phyloP scores from a whole-genome alignment of 2,113 vertebrate species.

The Microcebus lehilahytsara region DNA sequence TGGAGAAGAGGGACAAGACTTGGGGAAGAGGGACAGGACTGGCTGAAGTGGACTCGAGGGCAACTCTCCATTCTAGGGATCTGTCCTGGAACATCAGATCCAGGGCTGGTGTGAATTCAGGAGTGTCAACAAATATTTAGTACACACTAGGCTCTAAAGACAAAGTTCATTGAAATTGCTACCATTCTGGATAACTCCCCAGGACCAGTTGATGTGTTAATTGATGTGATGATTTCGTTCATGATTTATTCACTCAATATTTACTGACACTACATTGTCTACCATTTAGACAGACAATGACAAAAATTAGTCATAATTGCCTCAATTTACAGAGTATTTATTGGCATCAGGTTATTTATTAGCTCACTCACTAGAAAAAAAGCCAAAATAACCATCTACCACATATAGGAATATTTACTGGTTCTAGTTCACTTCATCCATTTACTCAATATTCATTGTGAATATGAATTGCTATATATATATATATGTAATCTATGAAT shows the following conservation, averaged over 20 bases:
- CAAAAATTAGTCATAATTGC: not conserved
- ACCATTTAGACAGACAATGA: not conserved
- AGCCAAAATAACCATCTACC: not conserved
- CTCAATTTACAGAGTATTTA: not conserved
- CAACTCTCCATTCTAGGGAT: not conserved
- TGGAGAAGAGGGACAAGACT: not conserved
- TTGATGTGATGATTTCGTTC: not conserved
- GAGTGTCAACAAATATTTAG: not conserved
- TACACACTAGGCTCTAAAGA: not conserved
- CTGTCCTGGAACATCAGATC: not conserved
- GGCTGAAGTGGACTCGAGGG: not conserved
- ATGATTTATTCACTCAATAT: not conserved
- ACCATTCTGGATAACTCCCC: not conserved
- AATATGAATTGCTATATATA: not conserved
- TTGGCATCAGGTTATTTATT: not conserved
- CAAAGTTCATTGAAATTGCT: not conserved
- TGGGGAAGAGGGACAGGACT: not conserved
- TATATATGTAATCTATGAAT: not conserved
- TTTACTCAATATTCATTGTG: not conserved
- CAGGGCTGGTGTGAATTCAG: not conserved
- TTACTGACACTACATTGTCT: not conserved
- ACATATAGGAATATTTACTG: not conserved
- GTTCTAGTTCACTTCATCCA: not conserved
- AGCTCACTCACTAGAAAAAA: not conserved
- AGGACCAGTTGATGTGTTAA: not conserved